Conservation (phyloP, 2,113 vertebrate species). For the Hylia prasina region DNA sequence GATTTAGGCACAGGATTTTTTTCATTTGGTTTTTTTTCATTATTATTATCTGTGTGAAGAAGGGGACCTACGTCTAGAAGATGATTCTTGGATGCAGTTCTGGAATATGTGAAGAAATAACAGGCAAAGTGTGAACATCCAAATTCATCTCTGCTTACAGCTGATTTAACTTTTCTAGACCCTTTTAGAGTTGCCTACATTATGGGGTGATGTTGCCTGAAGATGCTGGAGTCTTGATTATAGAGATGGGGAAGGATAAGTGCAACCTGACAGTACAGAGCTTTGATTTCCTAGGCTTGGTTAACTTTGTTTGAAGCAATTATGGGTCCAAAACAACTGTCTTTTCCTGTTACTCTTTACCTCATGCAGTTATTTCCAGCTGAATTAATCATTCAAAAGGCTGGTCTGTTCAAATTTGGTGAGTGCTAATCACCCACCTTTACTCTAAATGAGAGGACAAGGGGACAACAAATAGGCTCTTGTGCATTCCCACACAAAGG, state of each 20-base stretch:
- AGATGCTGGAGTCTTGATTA: not conserved
- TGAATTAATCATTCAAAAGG: not conserved
- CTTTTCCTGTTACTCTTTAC: not conserved
- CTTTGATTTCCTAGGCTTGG: not conserved
- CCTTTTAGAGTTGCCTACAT: not conserved
- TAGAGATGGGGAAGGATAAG: not conserved
- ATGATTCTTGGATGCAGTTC: not conserved
- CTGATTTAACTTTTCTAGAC: not conserved
- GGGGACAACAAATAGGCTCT: not conserved
- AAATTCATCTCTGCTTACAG: not conserved
- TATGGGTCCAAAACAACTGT: not conserved
- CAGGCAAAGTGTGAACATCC: not conserved
- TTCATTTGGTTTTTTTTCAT: not conserved
- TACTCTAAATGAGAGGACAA: not conserved
- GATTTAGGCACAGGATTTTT: not conserved
- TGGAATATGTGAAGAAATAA: not conserved
- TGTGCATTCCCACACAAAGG: not conserved
- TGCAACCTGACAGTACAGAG: not conserved
- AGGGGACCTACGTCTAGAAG: not conserved
- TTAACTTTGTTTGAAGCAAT: not conserved
- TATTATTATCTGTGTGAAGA: not conserved
- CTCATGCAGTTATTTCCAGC: not conserved
- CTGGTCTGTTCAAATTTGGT: not conserved
- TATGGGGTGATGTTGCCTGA: not conserved
- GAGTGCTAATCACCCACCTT: not conserved